Evolutionary conservation across 2,888 invertebrate genomes (phyloP), one percentile per base, ranked within the genome.

Genomic region (Drosophila affinis): DNA sequence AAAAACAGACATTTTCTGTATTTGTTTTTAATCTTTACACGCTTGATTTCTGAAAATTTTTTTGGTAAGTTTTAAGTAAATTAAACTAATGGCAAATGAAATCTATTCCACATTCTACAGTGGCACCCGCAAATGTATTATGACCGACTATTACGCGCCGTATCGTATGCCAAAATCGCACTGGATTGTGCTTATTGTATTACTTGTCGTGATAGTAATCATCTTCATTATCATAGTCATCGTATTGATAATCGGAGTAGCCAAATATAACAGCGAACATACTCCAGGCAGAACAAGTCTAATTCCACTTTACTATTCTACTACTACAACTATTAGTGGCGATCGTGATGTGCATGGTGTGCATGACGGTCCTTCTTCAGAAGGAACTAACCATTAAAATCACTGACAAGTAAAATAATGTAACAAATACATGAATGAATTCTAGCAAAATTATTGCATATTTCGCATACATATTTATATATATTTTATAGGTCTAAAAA

Each of bases 221-320:
- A n/a, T 39, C 7, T 6, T 39, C 39, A 3, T 39, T 39, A n/a
- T 39, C 39, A 39, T 39, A 39, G 6, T 14, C 39, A 0, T 39
- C 6, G 14, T 39, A 39, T 7, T 39, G 39, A 39, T 39, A 39
- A 7, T 39, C 7, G 39, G 39, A 39, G 3, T 39, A n/a, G 3
- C 3, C n/a, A 39, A 39, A 39, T 21, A 21, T 21, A 3, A 21
- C 21, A 21, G 21, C 21, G 21, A 21, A 21, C 3, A 3, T 21
- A 21, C 21, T 3, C 0, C 21, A 21, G 3, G 0, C 0, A 21
- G 1, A 21, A 0, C 21, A 21, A 21, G 21, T 21, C 0, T 1
- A 0, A 21, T 3, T 21, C 21, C 21, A 21, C 3, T 3, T 21
- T 21, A 18, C 18, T 18, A 21, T 21, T 21, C 21, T 21, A 21